Evolutionary conservation across 2,888 invertebrate genomes (phyloP).

Genomic region (Patella ulyssiponensis): DNA sequence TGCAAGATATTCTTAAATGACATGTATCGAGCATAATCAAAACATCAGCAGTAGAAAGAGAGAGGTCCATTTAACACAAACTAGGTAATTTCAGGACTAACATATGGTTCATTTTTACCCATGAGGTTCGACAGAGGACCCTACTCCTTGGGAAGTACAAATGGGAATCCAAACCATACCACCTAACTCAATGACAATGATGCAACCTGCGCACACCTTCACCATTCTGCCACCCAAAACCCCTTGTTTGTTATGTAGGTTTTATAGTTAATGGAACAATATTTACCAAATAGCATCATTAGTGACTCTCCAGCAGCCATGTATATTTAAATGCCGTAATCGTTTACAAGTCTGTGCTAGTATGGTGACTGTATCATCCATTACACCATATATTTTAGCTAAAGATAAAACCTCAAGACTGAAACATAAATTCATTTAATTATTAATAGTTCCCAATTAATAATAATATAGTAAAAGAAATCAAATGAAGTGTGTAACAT

Average conservation of each 20-base stretch:
- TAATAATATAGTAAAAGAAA: background rate
- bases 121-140: too few species aligned
- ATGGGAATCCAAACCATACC: too few species aligned
- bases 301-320: slow-evolving; percentile 78
- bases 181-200: too few species aligned
- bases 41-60: background rate
- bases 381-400: slow-evolving; percentile 78
- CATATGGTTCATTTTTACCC: too few species aligned
- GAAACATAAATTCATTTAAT: slow-evolving; percentile 23
- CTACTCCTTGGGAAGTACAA: too few species aligned
- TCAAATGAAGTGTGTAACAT: too few species aligned
- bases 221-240: too few species aligned
- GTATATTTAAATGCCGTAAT: slow-evolving; percentile 78
- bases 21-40: background rate
- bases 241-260: background rate
- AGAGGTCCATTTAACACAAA: too few species aligned
- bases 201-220: too few species aligned
- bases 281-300: slow-evolving; percentile 80
- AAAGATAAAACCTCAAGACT: slow-evolving; percentile 75
- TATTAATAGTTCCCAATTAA: background rate
- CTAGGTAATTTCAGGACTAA: too few species aligned
- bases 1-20: background rate
- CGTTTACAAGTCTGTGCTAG: slow-evolving; percentile 75
- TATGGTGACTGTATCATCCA: slow-evolving; percentile 78
- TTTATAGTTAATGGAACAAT: background rate